Conservation (phyloP, 92 coral and sea anemone species). For the Muricea muricata region DNA sequence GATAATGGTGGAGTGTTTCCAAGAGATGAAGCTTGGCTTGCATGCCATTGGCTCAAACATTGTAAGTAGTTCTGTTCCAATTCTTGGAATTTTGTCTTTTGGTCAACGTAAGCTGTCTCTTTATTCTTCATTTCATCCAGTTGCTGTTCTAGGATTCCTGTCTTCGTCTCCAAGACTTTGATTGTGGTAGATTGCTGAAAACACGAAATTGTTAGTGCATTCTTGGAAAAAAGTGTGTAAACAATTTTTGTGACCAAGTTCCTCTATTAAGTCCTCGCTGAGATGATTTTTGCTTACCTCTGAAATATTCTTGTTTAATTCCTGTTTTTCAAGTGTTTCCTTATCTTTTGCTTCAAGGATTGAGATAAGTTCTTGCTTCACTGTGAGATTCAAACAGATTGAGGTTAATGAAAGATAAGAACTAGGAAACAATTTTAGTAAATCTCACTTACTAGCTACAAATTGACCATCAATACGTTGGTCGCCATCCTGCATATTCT, state of each 20-base stretch:
- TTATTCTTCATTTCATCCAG: constrained; percentile 68
- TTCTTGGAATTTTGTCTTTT: constrained; percentile 71
- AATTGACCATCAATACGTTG: constrained; percentile 72
- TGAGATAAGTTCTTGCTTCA: constrained; percentile 80
- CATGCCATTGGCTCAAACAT: constrained; percentile 67
- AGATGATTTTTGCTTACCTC: constrained; percentile 21
- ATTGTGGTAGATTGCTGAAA: constrained; percentile 71
- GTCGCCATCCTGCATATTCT: constrained; percentile 77
- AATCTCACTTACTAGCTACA: constrained; percentile 62
- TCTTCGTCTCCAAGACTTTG: constrained; percentile 62
- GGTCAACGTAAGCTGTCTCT: constrained; percentile 60
- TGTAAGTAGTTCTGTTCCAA: constrained; percentile 73
- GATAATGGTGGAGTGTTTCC: constrained; percentile 66
- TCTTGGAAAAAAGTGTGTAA: no score
- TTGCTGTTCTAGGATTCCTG: constrained; percentile 66
- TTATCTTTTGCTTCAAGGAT: constrained; percentile 67
- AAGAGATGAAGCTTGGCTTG: constrained; percentile 36
- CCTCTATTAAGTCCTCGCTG: not conserved
- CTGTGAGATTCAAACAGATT: constrained; percentile 38
- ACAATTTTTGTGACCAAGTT: no score
- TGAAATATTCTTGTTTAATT: constrained; percentile 47
- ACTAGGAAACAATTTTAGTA: not conserved
- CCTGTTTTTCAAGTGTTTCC: constrained; percentile 78
- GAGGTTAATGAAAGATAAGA: not conserved
- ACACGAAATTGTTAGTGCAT: not conserved